Evolutionary conservation across 2,797 vertebrate species (phyloP), one percentile per base, ranked within the genome.

Genomic region (Rhinichthys osculus): DNA sequence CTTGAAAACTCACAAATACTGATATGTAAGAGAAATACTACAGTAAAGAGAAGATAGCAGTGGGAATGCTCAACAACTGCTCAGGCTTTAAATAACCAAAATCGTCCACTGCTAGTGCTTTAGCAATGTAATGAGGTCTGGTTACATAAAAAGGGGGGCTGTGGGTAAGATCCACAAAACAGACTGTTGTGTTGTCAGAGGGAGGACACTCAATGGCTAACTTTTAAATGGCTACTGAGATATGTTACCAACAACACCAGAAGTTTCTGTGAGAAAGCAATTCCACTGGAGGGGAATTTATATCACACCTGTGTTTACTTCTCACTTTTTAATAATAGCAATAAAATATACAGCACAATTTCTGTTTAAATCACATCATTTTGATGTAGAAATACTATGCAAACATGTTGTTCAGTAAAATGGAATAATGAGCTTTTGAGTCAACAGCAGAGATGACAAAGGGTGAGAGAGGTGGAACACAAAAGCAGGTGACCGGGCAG

Each of bases 41-140:
- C 30, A 69, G 30, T 33, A 81, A 78, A 50, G 54, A 73, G 40
- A 69, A 21, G 30, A 77, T 33, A 30, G 74, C 73, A 50, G 78
- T 42, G 54, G 85, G 73, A 88, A 82, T 86, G 79, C 85, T 83
- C 67, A 89, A 82, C 89, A 91, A 90, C 89, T 89, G 89, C 13
- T 79, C 72, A 87, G 81, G 74, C 89, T 90, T 90, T 86, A 90
- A 92, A 91, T 90, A 91, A 90, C 88, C 81, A 62, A 76, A 78
- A 84, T 79, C 70, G n/a, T 84, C 87, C 73, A 50, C 67, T 81
- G 72, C 80, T 87, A 50, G 62, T 81, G 72, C 80, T 87, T 78
- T 74, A 84, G 83, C 83, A 76, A 82, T 87, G 88, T 83, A 88
- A 88, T 80, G 84, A 78, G 78, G 66, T 86, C 85, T 81, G 72